Evolutionary conservation across 2,797 vertebrate genomes (phyloP).

Genomic region (Onychomys arenicola): DNA sequence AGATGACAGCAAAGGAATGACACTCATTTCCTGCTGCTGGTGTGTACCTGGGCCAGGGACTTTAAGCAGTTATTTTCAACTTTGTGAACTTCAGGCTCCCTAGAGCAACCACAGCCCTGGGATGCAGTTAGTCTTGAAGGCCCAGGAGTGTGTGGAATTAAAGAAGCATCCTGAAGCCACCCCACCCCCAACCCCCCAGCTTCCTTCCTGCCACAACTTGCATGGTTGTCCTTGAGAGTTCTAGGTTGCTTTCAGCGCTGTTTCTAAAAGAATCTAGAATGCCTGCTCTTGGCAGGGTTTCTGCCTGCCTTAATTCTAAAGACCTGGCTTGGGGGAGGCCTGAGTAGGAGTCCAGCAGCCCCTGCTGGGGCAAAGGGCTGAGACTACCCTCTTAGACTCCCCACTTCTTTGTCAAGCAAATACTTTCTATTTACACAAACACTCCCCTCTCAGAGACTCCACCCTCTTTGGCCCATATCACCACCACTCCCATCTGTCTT

Average conservation of each 20-base stretch:
- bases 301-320: neutral
- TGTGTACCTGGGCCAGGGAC: neutral
- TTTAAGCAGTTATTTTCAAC: neutral
- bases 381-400: neutral
- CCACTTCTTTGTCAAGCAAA: neutral
- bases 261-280: neutral
- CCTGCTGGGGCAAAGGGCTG: too few species aligned
- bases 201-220: neutral
- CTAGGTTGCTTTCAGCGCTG: neutral
- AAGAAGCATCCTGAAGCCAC: neutral
- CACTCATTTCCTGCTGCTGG: neutral
- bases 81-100: neutral
- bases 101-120: too few species aligned
- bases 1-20: neutral
- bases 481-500: neutral
- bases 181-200: accelerated
- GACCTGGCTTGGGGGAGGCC: neutral
- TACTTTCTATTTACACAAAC: neutral
- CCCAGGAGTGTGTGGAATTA: too few species aligned
- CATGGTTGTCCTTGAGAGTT: neutral
- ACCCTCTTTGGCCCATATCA: neutral
- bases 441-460: neutral
- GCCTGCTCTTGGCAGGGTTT: neutral
- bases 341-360: neutral
- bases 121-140: neutral